Evolutionary conservation across 2,888 invertebrate species (phyloP).

Genomic region (Cabera pusaria): DNA sequence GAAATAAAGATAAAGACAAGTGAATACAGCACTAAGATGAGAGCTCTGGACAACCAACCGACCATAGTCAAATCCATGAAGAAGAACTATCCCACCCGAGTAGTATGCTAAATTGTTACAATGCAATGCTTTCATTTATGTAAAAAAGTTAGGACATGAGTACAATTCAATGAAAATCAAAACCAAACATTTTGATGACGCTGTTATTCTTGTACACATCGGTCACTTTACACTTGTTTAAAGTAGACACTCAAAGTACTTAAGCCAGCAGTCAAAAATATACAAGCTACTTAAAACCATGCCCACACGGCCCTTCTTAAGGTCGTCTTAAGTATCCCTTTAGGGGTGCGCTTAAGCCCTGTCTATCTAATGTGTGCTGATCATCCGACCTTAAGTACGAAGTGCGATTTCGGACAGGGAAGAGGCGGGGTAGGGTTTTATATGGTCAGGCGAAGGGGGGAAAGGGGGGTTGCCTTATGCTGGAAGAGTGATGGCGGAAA

Average conservation of each 20-base stretch:
- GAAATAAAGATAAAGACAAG: too few species aligned
- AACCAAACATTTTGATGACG: neutral
- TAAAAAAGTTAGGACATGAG: neutral
- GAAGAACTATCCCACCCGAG: too few species aligned
- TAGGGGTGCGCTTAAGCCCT: conserved; percentile 28
- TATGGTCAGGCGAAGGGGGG: conserved; percentile 1
- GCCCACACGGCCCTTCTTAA: conserved; percentile 31
- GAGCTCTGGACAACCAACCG: too few species aligned
- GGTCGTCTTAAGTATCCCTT: conserved; percentile 35
- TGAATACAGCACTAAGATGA: too few species aligned
- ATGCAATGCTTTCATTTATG: too few species aligned
- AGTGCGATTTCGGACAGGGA: conserved; percentile 44
- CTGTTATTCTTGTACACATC: too few species aligned
- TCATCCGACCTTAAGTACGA: conserved; percentile 53
- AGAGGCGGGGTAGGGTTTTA: conserved; percentile 41
- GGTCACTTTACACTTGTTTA: too few species aligned
- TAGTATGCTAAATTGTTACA: too few species aligned
- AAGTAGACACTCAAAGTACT: conserved; percentile 2
- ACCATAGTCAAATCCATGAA: too few species aligned
- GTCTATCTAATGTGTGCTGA: conserved; percentile 48
- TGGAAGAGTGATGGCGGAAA: conserved; percentile 1
- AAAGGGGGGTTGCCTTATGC: neutral
- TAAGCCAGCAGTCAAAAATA: conserved; percentile 15
- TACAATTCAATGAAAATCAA: neutral
- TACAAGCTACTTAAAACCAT: conserved; percentile 15